Base-by-base conservation (phyloP, 2,888 invertebrate genomes). In the Cactoblastis cactorum region DNA sequence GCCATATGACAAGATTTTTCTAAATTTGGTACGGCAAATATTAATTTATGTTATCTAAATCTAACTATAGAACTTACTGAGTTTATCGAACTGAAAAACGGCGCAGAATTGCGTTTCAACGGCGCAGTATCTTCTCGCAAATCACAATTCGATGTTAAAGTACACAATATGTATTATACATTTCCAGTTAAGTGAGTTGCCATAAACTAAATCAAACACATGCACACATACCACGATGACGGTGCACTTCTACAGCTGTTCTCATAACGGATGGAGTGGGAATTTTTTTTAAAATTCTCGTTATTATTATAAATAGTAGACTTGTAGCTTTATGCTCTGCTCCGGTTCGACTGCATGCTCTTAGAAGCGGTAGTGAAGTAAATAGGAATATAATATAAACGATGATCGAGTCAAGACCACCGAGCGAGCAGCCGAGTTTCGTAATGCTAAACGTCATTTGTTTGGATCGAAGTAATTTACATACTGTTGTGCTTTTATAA, bases 341-440 rank as follows among this genome's bases (percentile, higher is more conserved):
- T 37, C 14, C 47, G 24, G 37, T 48, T 48, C 22, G 47, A 48
- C 47, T 48, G 47, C 47, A 37, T 48, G 47, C 47, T 37, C 43
- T 48, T 48, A 35, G 37, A 37, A 35, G 46, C 46, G 35, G 37
- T 17, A 37, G 47, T 24, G 37, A 11, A 48, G 47, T 37, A 48
- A 48, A 48, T 28, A 48, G 22, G 24, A 28, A 35, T 48, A 48
- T 48, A 46, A 46, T 48, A 48, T 48, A 48, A 48, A 48, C 28
- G 47, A 48, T 48, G 24, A 48, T 28, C 22, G 35, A 14, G 24
- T 22, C 47, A 35, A 43, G 43, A 47, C 47, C 47, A 47, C 47
- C 28, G 28, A 28, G 24, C 22, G 47, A 37, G 28, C 17, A 12
- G 22, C 15, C 11, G 37, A 37, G 37, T 22, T 24, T 48, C 24